Conservation (phyloP, 2,888 invertebrate species). For the Noctua fimbriata region DNA sequence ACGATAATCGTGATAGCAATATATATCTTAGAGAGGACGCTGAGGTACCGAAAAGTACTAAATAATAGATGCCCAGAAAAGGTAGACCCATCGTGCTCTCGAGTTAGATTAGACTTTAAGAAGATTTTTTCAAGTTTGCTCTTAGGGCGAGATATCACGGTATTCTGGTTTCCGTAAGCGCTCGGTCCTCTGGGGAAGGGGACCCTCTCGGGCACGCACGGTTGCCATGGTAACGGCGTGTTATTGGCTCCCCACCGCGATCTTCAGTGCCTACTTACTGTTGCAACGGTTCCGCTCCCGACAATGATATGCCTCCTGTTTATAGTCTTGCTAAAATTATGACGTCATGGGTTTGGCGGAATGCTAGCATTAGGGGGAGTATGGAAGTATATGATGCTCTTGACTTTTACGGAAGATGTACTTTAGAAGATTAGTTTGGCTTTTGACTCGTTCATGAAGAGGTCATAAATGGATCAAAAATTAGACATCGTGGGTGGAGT, state of each 20-base stretch:
- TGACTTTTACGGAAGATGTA: constrained; percentile 49
- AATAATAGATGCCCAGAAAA: constrained; percentile 73
- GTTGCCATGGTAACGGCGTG: constrained; percentile 86
- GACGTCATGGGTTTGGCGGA: constrained; percentile 67
- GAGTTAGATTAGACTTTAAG: constrained; percentile 30
- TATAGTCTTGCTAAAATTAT: constrained; percentile 69
- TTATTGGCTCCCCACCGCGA: constrained; percentile 87
- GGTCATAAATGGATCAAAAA: background rate
- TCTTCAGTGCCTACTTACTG: constrained; percentile 70
- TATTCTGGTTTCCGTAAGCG: constrained; percentile 82
- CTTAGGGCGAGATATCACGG: constrained; percentile 77
- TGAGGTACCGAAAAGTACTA: constrained; percentile 73
- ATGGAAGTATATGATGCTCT: constrained; percentile 42
- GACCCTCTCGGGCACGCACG: constrained; percentile 80
- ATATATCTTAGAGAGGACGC: constrained; percentile 69
- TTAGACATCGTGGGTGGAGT: background rate
- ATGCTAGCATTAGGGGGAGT: constrained; percentile 52
- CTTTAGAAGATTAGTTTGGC: constrained; percentile 43
- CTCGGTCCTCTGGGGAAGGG: constrained; percentile 80
- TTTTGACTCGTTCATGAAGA: constrained; percentile 15
- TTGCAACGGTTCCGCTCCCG: constrained; percentile 66
- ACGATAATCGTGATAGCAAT: constrained; percentile 65
- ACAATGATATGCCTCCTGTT: constrained; percentile 71
- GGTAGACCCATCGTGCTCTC: constrained; percentile 65
- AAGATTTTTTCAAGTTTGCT: constrained; percentile 67